Evolutionary conservation across 2,113 vertebrate species (phyloP).

Genomic region (Dromaius novaehollandiae): DNA sequence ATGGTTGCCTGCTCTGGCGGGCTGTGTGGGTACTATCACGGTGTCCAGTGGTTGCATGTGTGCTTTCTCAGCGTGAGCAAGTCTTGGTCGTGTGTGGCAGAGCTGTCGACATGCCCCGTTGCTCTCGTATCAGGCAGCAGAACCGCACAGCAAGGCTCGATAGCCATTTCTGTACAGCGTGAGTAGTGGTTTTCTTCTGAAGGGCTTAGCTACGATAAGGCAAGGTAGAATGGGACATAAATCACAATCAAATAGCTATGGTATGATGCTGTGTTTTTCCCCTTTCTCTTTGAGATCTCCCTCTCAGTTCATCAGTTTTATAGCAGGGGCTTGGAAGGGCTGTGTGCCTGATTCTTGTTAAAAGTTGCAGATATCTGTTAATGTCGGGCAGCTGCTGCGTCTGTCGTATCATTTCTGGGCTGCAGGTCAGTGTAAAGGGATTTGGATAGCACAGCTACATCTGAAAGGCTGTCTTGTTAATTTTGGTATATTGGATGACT

Average conservation of each 20-base stretch:
- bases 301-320: slow-evolving; percentile 57
- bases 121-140: neutral
- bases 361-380: slow-evolving; percentile 22
- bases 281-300: neutral
- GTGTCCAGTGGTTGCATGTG: fast-evolving
- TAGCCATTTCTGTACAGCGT: neutral
- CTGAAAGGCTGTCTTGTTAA: slow-evolving; percentile 4
- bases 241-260: neutral
- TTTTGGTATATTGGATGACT: slow-evolving; percentile 15
- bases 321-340: neutral
- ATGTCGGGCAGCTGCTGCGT: slow-evolving; percentile 25
- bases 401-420: neutral
- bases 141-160: neutral
- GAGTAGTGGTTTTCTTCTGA: neutral
- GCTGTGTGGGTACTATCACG: neutral
- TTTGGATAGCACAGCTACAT: slow-evolving; percentile 14
- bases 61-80: neutral
- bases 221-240: slow-evolving; percentile 15
- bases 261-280: neutral
- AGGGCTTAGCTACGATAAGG: slow-evolving; percentile 24
- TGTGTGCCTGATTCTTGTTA: slow-evolving; percentile 24
- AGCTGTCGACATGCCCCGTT: fast-evolving
- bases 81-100: neutral
- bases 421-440: neutral
- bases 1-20: neutral